Evolutionary conservation across 2,113 vertebrate species (phyloP).

Genomic region (Enhydra lutris): DNA sequence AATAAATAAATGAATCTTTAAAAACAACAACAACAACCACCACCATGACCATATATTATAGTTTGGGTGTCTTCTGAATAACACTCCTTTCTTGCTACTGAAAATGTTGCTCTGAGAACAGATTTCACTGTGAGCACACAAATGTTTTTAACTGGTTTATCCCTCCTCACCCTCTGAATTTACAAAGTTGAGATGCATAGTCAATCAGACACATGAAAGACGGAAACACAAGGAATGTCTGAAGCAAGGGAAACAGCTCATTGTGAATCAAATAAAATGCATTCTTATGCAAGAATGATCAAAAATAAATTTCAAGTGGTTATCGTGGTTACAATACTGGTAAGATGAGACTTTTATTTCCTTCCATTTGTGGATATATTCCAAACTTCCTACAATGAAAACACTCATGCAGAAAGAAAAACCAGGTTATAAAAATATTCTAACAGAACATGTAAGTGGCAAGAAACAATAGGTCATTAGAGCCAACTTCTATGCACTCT

Average conservation of each 20-base stretch:
- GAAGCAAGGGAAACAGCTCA: neutral
- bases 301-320: neutral
- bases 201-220: neutral
- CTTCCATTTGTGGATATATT: neutral
- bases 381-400: slow-evolving; percentile 4
- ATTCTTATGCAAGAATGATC: neutral
- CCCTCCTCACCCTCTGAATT: neutral
- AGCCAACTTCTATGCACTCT: neutral
- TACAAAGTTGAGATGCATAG: neutral
- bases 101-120: neutral
- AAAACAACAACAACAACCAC: too few species aligned
- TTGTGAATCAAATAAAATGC: neutral
- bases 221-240: neutral
- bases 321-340: neutral
- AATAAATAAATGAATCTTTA: neutral
- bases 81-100: neutral
- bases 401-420: neutral
- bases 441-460: neutral
- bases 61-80: neutral
- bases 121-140: neutral
- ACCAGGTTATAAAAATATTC: neutral
- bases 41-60: neutral
- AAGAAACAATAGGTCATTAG: neutral
- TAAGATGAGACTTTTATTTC: neutral
- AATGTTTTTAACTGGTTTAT: neutral